These are phyloP conservation scores for Chunga burmeisteri DNA, from an alignment of 2,113 vertebrate species.

Conservation along the genomic window DNA sequence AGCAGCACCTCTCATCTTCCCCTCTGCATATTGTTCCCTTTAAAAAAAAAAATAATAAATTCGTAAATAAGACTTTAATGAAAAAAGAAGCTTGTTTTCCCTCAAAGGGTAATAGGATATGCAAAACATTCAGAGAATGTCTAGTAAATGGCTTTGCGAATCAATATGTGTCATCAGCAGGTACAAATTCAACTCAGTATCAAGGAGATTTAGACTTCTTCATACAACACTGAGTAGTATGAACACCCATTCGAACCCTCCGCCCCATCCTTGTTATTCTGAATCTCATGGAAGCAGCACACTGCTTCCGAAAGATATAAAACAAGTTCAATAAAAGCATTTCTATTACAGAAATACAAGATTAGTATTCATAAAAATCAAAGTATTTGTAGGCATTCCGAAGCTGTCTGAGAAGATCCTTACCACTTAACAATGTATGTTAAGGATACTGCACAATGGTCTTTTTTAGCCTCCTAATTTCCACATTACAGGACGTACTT, in stretches of 20 bases:
- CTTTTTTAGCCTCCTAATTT: not conserved
- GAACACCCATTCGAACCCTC: too few relatives aligned
- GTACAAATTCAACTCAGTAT: not conserved
- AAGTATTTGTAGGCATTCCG: not conserved
- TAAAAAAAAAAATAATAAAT: constrained; percentile 24
- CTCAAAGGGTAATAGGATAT: not conserved
- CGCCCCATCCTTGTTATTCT: not conserved
- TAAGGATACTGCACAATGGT: not conserved
- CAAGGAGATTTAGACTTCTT: not conserved
- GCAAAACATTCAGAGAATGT: not conserved
- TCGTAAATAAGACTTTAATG: not conserved
- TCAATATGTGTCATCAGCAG: not conserved
- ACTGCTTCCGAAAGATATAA: not conserved
- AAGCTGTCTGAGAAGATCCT: not conserved
- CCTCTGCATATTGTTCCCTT: constrained; percentile 99
- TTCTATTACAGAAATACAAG: not conserved
- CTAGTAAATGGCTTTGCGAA: not conserved
- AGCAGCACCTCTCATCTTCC: constrained; percentile 98
- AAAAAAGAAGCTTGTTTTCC: not conserved
- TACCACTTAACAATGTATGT: not conserved
- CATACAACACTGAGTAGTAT: not conserved
- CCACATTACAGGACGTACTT: not conserved
- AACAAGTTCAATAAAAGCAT: not conserved
- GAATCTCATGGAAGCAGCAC: not conserved
- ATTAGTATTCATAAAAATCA: not conserved